Conservation (phyloP, 64 coral and sea anemone genomes). For the Trachythela sp. region DNA sequence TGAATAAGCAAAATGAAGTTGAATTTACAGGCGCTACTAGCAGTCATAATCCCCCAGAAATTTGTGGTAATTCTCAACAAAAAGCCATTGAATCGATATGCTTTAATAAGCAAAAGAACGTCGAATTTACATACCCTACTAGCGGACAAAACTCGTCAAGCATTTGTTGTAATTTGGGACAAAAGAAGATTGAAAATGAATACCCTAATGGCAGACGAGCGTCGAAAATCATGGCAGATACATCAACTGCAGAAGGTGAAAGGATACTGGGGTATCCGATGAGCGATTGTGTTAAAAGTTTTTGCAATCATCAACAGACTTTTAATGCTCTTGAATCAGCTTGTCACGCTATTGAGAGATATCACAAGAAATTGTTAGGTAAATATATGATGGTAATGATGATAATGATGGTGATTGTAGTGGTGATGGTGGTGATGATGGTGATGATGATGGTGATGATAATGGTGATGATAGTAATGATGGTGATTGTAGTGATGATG, state of each 20-base stretch:
- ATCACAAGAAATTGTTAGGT: slow-evolving; percentile 1
- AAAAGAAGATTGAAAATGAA: background rate
- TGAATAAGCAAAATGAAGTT: background rate
- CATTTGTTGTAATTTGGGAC: background rate
- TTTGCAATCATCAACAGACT: background rate
- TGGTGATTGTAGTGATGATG: no score
- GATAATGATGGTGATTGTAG: no score
- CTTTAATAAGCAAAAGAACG: no score
- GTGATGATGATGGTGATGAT: no score
- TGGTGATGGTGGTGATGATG: no score
- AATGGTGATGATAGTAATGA: no score
- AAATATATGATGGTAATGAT: background rate
- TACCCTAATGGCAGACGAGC: background rate
- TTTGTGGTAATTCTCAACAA: background rate
- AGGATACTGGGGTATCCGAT: background rate
- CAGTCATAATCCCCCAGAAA: background rate
- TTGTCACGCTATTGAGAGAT: background rate
- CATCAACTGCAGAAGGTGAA: background rate
- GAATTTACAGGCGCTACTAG: background rate
- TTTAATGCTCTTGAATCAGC: slow-evolving; percentile 2
- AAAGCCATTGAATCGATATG: background rate
- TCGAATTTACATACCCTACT: background rate
- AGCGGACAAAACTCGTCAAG: background rate
- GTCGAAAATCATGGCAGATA: background rate
- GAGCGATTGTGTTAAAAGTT: slow-evolving; percentile 6